Conservation (phyloP, 2,888 invertebrate genomes). For the Lycia hirtaria region DNA sequence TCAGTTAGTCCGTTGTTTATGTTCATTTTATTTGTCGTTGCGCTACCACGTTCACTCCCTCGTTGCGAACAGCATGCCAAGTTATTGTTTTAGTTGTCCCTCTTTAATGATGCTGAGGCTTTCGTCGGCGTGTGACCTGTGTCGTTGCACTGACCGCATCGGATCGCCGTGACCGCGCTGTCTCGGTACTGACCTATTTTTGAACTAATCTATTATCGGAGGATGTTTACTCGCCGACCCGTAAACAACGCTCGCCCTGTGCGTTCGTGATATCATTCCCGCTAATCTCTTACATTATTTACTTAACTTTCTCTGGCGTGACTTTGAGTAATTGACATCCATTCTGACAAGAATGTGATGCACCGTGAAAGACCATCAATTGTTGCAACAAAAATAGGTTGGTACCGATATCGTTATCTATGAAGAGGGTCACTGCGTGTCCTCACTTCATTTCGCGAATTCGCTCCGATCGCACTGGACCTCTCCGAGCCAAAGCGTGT, state of each 20-base stretch:
- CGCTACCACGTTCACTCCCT: constrained; percentile 85
- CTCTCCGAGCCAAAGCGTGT: constrained; percentile 75
- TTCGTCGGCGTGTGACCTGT: constrained; percentile 84
- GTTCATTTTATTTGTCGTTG: constrained; percentile 75
- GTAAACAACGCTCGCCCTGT: constrained; percentile 24
- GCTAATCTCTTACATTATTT: constrained; percentile 9
- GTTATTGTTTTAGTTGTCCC: constrained; percentile 79
- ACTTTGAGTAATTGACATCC: constrained; percentile 10
- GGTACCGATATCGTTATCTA: constrained; percentile 69
- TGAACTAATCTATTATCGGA: constrained; percentile 38
- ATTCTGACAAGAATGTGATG: constrained; percentile 6
- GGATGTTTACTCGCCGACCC: constrained; percentile 22
- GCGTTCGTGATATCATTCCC: constrained; percentile 7
- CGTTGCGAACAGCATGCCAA: constrained; percentile 85
- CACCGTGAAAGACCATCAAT: constrained; percentile 12
- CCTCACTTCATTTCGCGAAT: constrained; percentile 71
- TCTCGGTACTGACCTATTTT: constrained; percentile 82
- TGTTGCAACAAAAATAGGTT: constrained; percentile 61
- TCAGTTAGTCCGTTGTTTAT: constrained; percentile 71
- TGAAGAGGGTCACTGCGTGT: constrained; percentile 72
- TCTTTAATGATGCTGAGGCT: constrained; percentile 83
- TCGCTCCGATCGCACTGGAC: constrained; percentile 83
- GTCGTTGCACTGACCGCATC: constrained; percentile 82
- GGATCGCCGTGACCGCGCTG: constrained; percentile 76
- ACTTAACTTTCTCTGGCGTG: constrained; percentile 7